phyloP scores from a whole-genome alignment of 2,888 invertebrate genomes.

The Thecocarcelia acutangulata region DNA sequence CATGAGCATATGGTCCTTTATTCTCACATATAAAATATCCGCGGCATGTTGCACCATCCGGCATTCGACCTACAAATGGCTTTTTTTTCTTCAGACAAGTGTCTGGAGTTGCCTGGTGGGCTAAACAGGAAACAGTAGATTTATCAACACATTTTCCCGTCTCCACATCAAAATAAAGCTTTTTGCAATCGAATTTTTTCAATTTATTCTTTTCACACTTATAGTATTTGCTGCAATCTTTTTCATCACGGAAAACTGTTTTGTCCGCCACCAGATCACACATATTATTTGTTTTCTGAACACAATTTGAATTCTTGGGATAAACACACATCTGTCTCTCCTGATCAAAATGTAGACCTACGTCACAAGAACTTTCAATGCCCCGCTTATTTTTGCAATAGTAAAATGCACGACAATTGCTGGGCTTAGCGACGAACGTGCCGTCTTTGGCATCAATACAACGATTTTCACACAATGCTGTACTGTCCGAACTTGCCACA shows the following conservation, averaged over 20 bases:
- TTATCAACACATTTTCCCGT: conserved; percentile 71
- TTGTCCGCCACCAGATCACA: conserved; percentile 74
- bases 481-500: conserved; percentile 53
- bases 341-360: conserved; percentile 73
- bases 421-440: conserved; percentile 74
- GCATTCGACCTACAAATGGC: conserved; percentile 22
- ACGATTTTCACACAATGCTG: conserved; percentile 73
- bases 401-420: conserved; percentile 74
- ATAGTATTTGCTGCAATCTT: conserved; percentile 75
- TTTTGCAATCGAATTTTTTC: conserved; percentile 5
- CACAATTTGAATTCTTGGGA: conserved; percentile 72
- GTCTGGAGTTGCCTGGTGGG: conserved; percentile 71
- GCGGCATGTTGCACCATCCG: conserved; percentile 73
- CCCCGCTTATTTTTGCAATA: conserved; percentile 73
- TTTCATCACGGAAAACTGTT: conserved; percentile 72
- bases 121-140: conserved; percentile 69
- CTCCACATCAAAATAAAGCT: conserved; percentile 74
- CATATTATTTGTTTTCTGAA: conserved; percentile 73
- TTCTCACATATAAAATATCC: conserved; percentile 75
- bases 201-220: conserved; percentile 71
- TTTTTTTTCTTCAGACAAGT: conserved; percentile 68
- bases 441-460: conserved; percentile 70
- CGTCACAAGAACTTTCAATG: conserved; percentile 69
- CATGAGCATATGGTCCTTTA: conserved; percentile 68
- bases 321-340: conserved; percentile 73